Conservation (phyloP, 2,113 vertebrate genomes). For the Pelobates fuscus region DNA sequence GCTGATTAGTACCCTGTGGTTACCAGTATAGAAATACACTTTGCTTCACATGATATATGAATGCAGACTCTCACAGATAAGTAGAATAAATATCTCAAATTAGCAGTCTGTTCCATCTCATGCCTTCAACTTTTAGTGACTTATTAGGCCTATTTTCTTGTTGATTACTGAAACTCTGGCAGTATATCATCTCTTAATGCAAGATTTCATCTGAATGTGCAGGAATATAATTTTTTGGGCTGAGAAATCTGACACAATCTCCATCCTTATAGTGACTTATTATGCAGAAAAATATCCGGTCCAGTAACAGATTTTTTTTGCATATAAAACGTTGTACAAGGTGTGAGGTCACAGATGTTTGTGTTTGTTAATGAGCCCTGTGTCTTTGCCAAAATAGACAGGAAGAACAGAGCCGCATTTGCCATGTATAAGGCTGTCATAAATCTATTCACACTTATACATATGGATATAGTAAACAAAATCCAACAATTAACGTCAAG, state of each 20-base stretch:
- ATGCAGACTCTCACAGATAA: neutral
- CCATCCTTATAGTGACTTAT: neutral
- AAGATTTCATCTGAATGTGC: neutral
- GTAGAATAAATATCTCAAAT: slow-evolving; percentile 7
- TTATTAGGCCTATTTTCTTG: too few relatives aligned
- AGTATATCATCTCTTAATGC: neutral
- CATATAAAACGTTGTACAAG: neutral
- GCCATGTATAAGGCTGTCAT: slow-evolving; percentile 21
- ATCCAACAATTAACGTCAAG: slow-evolving; percentile 16
- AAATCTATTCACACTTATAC: slow-evolving; percentile 23
- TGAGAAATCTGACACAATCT: neutral
- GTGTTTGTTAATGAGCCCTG: slow-evolving; percentile 32
- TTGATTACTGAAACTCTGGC: neutral
- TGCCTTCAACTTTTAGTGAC: neutral
- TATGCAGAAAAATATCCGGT: neutral
- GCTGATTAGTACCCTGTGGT: slow-evolving; percentile 23
- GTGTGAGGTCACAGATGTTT: slow-evolving; percentile 27
- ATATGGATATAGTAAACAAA: slow-evolving; percentile 15
- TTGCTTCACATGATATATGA: neutral
- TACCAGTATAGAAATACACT: neutral
- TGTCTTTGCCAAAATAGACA: neutral
- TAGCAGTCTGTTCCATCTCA: neutral
- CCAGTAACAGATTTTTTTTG: slow-evolving; percentile 2
- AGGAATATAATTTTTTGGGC: neutral
- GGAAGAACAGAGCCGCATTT: slow-evolving; percentile 18